Evolutionary conservation across 2,113 vertebrate species (phyloP).

Genomic region (Okapia johnstoni): DNA sequence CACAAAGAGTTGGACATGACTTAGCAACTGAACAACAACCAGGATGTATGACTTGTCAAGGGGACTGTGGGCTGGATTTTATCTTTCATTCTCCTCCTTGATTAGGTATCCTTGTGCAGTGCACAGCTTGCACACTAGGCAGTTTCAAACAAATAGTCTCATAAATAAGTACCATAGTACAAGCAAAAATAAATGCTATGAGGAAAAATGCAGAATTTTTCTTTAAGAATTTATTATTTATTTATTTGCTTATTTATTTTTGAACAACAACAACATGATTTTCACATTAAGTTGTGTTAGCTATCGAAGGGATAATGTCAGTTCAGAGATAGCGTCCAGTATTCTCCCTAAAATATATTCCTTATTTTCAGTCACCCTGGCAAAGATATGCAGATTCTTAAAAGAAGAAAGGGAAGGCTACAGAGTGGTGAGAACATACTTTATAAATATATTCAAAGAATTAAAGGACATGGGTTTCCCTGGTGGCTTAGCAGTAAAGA

Average conservation of each 20-base stretch:
- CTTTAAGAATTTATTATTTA: not conserved
- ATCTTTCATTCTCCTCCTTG: not conserved
- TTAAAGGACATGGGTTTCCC: not conserved
- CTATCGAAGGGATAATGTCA: not conserved
- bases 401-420: not conserved
- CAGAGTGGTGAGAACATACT: not conserved
- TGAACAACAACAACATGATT: not conserved
- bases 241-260: not conserved
- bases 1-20: not conserved
- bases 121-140: fast-evolving
- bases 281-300: not conserved
- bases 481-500: not conserved
- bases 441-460: not conserved
- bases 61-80: not conserved
- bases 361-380: not conserved
- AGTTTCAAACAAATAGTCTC: not conserved
- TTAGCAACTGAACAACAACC: not conserved
- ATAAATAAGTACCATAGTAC: not conserved
- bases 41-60: not conserved
- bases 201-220: not conserved
- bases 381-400: not conserved
- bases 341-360: not conserved
- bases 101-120: not conserved
- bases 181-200: not conserved
- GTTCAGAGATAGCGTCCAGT: not conserved